These are phyloP conservation scores for Colostygia pectinataria DNA, from an alignment of 2,888 invertebrate species.

Conservation along the genomic window DNA sequence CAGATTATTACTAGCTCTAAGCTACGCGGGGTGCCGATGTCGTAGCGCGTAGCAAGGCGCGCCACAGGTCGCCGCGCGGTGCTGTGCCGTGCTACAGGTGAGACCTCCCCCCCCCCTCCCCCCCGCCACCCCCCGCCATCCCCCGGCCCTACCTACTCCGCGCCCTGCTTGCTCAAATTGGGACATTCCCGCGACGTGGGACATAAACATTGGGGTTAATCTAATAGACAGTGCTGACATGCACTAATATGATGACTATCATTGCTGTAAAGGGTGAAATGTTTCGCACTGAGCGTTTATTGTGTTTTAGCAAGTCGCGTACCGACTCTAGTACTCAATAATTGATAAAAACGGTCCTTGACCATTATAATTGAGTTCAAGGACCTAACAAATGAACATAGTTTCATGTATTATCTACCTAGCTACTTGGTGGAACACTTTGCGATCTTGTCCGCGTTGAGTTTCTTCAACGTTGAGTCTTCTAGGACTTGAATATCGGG, in stretches of 20 bases:
- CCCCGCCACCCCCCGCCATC: slow-evolving; percentile 2
- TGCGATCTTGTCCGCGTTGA: too few relatives aligned
- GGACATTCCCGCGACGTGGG: slow-evolving; percentile 16
- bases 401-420: too few relatives aligned
- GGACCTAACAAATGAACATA: too few relatives aligned
- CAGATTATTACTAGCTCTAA: too few relatives aligned
- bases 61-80: slow-evolving; percentile 44
- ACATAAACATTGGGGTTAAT: slow-evolving; percentile 26
- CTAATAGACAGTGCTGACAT: slow-evolving; percentile 28
- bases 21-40: neutral
- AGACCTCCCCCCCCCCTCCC: slow-evolving; percentile 22
- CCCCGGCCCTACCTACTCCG: slow-evolving; percentile 9
- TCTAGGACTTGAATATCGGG: too few relatives aligned
- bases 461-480: too few relatives aligned
- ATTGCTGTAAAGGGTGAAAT: slow-evolving; percentile 2
- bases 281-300: neutral
- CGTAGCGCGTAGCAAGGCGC: slow-evolving; percentile 27
- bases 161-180: slow-evolving; percentile 17
- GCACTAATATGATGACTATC: slow-evolving; percentile 11
- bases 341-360: too few relatives aligned
- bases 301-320: too few relatives aligned
- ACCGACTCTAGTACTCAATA: too few relatives aligned
- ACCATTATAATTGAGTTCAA: too few relatives aligned
- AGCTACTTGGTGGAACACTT: too few relatives aligned
- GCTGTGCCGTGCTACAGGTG: slow-evolving; percentile 43